Evolutionary conservation across 2,888 invertebrate genomes (phyloP).

Genomic region (Eristalis pertinax): DNA sequence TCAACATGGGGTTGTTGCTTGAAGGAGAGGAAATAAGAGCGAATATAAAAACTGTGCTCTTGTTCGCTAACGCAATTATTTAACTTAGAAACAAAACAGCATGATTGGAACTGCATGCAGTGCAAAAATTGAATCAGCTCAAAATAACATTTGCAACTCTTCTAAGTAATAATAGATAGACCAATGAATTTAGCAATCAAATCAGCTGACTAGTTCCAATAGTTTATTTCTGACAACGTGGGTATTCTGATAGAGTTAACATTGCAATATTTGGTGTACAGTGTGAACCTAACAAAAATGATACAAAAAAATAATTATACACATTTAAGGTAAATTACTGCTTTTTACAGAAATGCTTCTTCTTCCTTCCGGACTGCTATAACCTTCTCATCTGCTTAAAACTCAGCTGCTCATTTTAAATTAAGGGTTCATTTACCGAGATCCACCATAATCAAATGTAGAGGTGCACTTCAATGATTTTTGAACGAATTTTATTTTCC

Average conservation of each 20-base stretch:
- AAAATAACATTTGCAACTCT: slow-evolving; percentile 19
- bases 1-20: slow-evolving; percentile 46
- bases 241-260: too few species aligned
- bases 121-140: slow-evolving; percentile 31
- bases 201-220: background rate
- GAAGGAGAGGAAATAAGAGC: slow-evolving; percentile 42
- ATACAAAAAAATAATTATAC: too few species aligned
- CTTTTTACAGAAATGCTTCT: too few species aligned
- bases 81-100: slow-evolving; percentile 44
- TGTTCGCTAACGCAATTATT: slow-evolving; percentile 57
- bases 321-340: too few species aligned
- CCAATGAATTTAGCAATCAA: background rate
- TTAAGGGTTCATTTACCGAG: too few species aligned
- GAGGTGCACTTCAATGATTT: too few species aligned
- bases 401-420: too few species aligned
- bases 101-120: slow-evolving; percentile 44
- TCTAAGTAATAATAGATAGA: background rate
- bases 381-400: too few species aligned
- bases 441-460: too few species aligned
- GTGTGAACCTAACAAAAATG: too few species aligned
- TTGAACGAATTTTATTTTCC: too few species aligned
- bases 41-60: slow-evolving; percentile 39
- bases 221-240: background rate
- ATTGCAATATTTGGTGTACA: background rate
- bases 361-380: too few species aligned